These are phyloP conservation scores for Callorhinus ursinus DNA, from an alignment of 2,113 vertebrate species.

Conservation along the genomic window DNA sequence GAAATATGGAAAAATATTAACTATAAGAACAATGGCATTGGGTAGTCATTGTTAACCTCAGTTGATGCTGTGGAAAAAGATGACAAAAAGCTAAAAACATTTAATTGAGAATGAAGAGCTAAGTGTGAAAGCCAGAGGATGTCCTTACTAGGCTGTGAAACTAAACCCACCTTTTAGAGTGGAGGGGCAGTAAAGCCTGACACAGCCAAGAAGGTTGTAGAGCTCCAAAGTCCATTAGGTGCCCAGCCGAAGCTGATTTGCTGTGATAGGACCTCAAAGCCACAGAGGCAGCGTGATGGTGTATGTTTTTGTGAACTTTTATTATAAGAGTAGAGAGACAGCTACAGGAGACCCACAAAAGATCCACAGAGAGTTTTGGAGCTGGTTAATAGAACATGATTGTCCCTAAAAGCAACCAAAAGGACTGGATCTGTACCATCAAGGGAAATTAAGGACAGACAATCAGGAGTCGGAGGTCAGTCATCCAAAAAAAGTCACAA, in stretches of 20 bases:
- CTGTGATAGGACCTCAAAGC: background rate
- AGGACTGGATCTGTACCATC: background rate
- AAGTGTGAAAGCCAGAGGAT: background rate
- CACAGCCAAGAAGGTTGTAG: background rate
- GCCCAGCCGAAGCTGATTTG: background rate
- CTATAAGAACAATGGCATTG: background rate
- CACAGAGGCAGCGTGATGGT: background rate
- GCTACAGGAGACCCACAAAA: background rate
- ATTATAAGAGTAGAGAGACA: background rate
- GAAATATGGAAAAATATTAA: conserved; percentile 5
- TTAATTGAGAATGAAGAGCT: background rate
- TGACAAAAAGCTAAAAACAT: background rate
- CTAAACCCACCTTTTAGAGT: background rate
- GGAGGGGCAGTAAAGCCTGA: background rate
- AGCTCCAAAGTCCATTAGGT: background rate
- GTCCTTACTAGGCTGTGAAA: background rate
- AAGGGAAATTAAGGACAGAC: background rate
- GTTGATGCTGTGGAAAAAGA: background rate
- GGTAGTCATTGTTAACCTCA: background rate
- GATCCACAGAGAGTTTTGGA: background rate
- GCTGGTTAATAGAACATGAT: background rate
- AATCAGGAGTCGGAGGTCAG: background rate
- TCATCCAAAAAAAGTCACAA: background rate
- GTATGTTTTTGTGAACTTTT: background rate
- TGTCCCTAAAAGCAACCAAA: background rate